Conservation (phyloP, 2,888 invertebrate genomes). For the Iphiclides podalirius region DNA sequence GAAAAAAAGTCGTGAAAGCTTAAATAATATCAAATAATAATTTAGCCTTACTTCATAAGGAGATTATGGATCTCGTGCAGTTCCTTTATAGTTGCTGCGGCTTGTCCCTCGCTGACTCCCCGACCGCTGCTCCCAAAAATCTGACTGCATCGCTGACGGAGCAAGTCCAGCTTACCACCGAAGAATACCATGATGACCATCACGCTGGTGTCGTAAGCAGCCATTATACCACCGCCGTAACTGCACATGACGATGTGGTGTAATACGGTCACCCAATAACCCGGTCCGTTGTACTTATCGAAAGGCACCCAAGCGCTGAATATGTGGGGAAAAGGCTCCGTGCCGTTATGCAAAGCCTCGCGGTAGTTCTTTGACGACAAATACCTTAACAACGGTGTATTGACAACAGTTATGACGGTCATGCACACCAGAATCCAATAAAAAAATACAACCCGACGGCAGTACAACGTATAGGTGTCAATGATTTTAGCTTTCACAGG, state of each 20-base stretch:
- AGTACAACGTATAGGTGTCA: conserved; percentile 54
- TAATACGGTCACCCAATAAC: conserved; percentile 54
- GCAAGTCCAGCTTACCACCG: conserved; percentile 58
- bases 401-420: conserved; percentile 47
- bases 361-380: conserved; percentile 46
- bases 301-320: conserved; percentile 67
- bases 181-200: conserved; percentile 62
- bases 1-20: too few species aligned
- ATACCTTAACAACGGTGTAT: conserved; percentile 49
- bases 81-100: conserved; percentile 37
- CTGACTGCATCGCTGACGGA: conserved; percentile 54
- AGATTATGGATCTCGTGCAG: conserved; percentile 49
- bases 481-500: conserved; percentile 40
- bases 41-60: conserved; percentile 61
- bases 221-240: conserved; percentile 54
- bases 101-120: conserved; percentile 37
- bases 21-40: too few species aligned
- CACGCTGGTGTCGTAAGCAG: conserved; percentile 52
- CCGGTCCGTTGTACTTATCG: conserved; percentile 56
- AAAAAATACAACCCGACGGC: conserved; percentile 50
- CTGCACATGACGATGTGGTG: conserved; percentile 49
- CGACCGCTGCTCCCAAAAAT: conserved; percentile 41
- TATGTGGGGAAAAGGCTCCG: conserved; percentile 59
- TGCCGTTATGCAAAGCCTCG: conserved; percentile 48
- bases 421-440: conserved; percentile 60